These are phyloP conservation scores for Hemiprocne comata DNA, from an alignment of 2,113 vertebrate genomes.

Conservation along the genomic window DNA sequence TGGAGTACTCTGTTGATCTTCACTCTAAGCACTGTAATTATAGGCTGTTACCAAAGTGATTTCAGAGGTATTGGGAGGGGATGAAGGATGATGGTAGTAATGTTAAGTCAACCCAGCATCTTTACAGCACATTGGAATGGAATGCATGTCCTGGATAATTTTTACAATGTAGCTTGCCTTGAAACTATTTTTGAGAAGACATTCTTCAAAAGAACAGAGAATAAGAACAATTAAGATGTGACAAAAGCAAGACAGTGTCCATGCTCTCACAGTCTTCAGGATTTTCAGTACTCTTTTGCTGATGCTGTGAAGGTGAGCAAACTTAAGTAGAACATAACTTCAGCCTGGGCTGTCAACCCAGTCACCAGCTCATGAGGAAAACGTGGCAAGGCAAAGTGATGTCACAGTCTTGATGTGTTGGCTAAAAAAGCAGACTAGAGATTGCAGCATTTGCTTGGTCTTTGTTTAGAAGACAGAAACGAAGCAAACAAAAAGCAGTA, in stretches of 20 bases:
- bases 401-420: background rate
- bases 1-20: background rate
- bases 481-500: background rate
- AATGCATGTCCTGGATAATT: background rate
- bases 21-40: background rate
- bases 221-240: background rate
- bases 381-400: background rate
- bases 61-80: background rate
- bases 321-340: background rate
- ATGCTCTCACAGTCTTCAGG: background rate
- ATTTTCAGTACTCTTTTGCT: background rate
- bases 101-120: background rate
- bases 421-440: background rate
- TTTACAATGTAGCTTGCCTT: background rate
- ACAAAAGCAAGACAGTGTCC: background rate
- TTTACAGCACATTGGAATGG: background rate
- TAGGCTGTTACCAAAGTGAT: background rate
- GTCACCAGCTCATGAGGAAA: background rate
- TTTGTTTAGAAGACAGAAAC: background rate
- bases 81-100: fast-evolving
- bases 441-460: background rate
- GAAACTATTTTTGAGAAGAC: background rate
- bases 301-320: background rate
- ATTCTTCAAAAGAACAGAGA: background rate
- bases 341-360: background rate